Evolutionary conservation across 1,140 invertebrate genomes (phyloP), one percentile per base, ranked within the genome.

Genomic region (Brachionus manjavacas): DNA sequence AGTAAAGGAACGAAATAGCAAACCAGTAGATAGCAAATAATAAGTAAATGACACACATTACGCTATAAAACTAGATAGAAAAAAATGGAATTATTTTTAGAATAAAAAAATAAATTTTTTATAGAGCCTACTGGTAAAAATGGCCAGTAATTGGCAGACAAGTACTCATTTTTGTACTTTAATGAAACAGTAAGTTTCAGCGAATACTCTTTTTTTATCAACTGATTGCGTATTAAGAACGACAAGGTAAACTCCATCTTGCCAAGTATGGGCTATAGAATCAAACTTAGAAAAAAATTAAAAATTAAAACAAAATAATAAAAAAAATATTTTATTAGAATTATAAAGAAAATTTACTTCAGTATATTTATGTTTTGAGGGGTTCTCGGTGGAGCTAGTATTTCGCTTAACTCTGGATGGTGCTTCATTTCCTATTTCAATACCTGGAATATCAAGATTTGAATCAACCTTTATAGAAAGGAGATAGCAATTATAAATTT

Each of bases 31-130:
- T 86, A n/a, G 94, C 94, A 87, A 94, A 92, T 60, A 93, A 88
- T 1, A 95, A 92, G 89, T 97, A 97, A 14, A 95, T 91, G 7
- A 93, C 90, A 87, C 95, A 96, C 95, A 97, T 95, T 11, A 92
- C 91, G n/a, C 93, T 94, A 89, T 96, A 97, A 90, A 97, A 97
- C 92, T 94, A 88, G 64, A 16, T 7, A 70, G 35, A 35, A 70
- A 39, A 72, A 72, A 16, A n/a, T n/a, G 28, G 78, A 35, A 35
- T 35, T 35, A 35, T 35, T 35, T 35, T 35, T 0, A 35, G 31
- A 35, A 7, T 35, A 35, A 35, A n/a, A n/a, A 28, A 55, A 74
- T 84, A 28, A n/a, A n/a, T n/a, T 70, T 8, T 39, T 68, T 41
- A 9, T 46, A 41, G 35, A 74, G 86, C 87, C 91, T 90, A 93